phyloP scores from a whole-genome alignment of 2,888 invertebrate species.

The Ctenicera cuprea region DNA sequence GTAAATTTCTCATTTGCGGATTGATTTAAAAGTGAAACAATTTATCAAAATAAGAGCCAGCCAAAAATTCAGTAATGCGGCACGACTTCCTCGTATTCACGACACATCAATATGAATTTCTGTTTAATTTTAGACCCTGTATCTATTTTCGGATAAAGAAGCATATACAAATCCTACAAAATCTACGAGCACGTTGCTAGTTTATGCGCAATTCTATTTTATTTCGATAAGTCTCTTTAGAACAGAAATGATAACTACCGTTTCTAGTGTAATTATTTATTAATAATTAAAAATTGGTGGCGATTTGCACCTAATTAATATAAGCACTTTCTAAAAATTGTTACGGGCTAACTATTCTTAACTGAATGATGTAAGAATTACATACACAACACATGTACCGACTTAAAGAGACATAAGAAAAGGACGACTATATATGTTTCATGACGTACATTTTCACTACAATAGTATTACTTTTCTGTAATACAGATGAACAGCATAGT shows the following conservation, averaged over 20 bases:
- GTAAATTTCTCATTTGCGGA: too few species aligned
- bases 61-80: slow-evolving; percentile 26
- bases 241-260: too few species aligned
- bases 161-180: slow-evolving; percentile 63
- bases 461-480: too few species aligned
- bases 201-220: slow-evolving; percentile 41
- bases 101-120: slow-evolving; percentile 62
- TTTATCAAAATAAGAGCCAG: slow-evolving; percentile 19
- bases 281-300: background rate
- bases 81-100: slow-evolving; percentile 57
- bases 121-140: slow-evolving; percentile 63
- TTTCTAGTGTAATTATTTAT: too few species aligned
- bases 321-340: background rate
- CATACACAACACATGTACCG: too few species aligned
- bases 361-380: background rate
- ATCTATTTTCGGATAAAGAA: slow-evolving; percentile 63
- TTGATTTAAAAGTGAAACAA: background rate
- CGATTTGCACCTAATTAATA: background rate
- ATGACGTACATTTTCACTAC: too few species aligned
- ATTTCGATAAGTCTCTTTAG: slow-evolving; percentile 6
- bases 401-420: too few species aligned
- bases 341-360: slow-evolving; percentile 1
- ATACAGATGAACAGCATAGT: too few species aligned
- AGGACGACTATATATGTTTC: too few species aligned
- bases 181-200: slow-evolving; percentile 54